Base-by-base conservation (phyloP, 2,113 vertebrate species). In the Daphoenositta chrysoptera region DNA sequence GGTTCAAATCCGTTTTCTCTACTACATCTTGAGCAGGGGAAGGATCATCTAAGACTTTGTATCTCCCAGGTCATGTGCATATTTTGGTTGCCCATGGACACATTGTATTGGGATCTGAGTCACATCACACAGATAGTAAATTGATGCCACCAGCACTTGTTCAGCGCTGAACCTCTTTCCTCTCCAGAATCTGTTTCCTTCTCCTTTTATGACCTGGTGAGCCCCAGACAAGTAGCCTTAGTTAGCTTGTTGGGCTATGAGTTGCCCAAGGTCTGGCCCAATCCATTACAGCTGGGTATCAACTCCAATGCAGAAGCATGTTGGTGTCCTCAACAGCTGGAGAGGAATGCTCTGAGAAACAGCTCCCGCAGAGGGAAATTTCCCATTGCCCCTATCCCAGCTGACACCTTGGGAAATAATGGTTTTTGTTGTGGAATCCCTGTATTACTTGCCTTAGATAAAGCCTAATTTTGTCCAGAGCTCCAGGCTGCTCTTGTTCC, bases 351-450 rank as follows among this genome's bases (percentile, higher is more conserved):
- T 57, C 66, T 99, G 72, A 95, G 95, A 70, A 75, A 98, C 61
- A 97, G 60, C 26, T 84, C 15, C 20, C 94, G 89, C 94, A 97
- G 98, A 92, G 98, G 98, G 98, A 98, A 96, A 60, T 98, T 99
- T 83, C 98, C 98, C 51, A 97, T 99, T 73, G 98, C 98, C 15
- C 98, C 98, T 88, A 98, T 98, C 77, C 96, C 98, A 89, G 97
- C 98, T 35, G 98, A 98, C 86, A 98, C 97, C 72, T 90, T 98
- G 27, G 98, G 98, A 99, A 97, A 97, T 31, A 64, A 54, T 19
- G 10, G 18, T 45, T 45, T 45, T 20, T 19, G 20, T 45, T 63
- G 15, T 19, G 12, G 16, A 58, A 61, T 16, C 15, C 10, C 5
- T 33, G 22, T 45, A 2, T 47, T 33, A 24, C 16, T 64, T 45